phyloP scores from a whole-genome alignment of 2,113 vertebrate species.

The Etia nguti region DNA sequence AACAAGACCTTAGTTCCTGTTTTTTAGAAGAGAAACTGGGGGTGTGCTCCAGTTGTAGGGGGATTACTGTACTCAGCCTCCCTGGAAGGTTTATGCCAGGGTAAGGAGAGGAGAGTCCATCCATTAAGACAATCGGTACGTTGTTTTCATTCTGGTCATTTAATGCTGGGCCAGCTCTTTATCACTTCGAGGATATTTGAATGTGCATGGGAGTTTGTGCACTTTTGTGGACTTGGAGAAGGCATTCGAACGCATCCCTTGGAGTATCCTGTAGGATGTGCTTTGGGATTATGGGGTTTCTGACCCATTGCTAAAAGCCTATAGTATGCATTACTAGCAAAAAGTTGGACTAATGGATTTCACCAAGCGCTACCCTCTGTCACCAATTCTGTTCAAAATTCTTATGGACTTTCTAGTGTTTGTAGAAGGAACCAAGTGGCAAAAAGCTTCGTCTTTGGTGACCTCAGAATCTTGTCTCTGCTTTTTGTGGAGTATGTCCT shows the following conservation, averaged over 20 bases:
- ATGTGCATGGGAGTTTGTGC: neutral
- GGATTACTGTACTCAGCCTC: neutral
- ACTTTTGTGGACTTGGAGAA: neutral
- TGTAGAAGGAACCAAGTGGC: neutral
- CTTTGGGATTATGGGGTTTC: accelerated
- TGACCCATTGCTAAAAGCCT: neutral
- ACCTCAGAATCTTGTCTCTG: neutral
- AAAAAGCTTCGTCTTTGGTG: neutral
- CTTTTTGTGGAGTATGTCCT: neutral
- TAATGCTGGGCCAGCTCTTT: neutral
- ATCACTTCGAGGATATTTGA: neutral
- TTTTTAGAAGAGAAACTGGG: neutral
- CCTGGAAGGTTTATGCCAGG: neutral
- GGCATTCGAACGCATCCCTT: neutral
- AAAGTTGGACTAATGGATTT: neutral
- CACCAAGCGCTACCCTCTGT: neutral
- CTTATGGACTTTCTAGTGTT: neutral
- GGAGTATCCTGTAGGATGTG: neutral
- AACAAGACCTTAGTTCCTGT: neutral
- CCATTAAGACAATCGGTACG: neutral
- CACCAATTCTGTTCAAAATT: neutral
- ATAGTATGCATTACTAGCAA: neutral
- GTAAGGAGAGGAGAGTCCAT: neutral
- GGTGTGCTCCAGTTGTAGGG: neutral
- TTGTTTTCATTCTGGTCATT: neutral